Evolutionary conservation across 2,888 invertebrate species (phyloP).

Genomic region (Globia sparganii): DNA sequence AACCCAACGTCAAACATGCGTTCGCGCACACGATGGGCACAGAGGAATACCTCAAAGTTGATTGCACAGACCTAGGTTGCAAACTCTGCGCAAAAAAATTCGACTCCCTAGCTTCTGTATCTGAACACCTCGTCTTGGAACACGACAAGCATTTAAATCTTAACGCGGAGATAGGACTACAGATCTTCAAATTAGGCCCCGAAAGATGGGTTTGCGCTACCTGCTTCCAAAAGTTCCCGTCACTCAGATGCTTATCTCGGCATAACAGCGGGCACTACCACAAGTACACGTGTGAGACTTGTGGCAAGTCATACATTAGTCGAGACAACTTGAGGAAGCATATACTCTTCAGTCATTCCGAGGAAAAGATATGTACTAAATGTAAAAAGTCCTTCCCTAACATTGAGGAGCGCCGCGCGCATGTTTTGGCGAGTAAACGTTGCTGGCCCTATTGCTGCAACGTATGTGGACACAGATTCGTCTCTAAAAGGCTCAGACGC

Average conservation of each 20-base stretch:
- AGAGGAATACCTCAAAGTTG: conserved; percentile 74
- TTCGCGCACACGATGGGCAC: conserved; percentile 69
- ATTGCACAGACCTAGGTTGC: conserved; percentile 79
- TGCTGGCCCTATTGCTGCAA: conserved; percentile 77
- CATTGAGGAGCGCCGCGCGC: conserved; percentile 65
- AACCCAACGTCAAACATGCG: conserved; percentile 71
- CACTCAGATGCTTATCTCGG: conserved; percentile 72
- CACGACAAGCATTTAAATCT: conserved; percentile 71
- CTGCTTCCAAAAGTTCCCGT: conserved; percentile 71
- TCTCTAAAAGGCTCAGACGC: conserved; percentile 66
- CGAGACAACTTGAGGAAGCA: conserved; percentile 71
- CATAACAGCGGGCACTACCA: conserved; percentile 77
- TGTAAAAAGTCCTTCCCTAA: conserved; percentile 74
- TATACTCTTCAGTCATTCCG: conserved; percentile 58
- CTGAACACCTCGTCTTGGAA: conserved; percentile 70
- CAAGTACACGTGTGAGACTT: conserved; percentile 77
- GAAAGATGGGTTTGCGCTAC: conserved; percentile 76
- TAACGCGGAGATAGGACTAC: conserved; percentile 72
- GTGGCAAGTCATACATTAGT: conserved; percentile 77
- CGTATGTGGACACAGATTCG: conserved; percentile 74
- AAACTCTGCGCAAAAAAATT: conserved; percentile 72
- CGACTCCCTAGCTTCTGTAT: conserved; percentile 66
- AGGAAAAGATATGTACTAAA: conserved; percentile 67
- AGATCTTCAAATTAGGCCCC: conserved; percentile 73
- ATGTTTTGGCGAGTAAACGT: conserved; percentile 69